Evolutionary conservation across 2,113 vertebrate species (phyloP), one percentile per base, ranked within the genome.

Genomic region (Argyrosomus japonicus): DNA sequence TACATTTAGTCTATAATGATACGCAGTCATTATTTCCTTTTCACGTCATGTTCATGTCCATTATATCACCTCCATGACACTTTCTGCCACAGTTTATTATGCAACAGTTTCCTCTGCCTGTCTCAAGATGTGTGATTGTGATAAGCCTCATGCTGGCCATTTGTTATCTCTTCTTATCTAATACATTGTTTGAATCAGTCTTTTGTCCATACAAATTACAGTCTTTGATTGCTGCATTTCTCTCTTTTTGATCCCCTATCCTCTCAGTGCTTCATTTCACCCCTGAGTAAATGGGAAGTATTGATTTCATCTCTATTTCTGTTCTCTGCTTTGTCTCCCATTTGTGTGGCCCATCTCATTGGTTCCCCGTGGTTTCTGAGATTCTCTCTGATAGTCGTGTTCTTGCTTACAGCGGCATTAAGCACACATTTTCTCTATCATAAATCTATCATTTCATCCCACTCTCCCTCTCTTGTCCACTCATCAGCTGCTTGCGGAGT

Each of bases 171-270:
- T 62, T 84, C 74, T 86, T 69, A 81, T 86, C 84, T 84, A 77
- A 88, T 94, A 88, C 36, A 76, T 77, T 69, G 78, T 76, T 91
- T 79, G 67, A 89, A 62, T 84, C 77, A 61, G 64, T 79, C 87
- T 85, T 93, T 94, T 93, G 88, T 92, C 84, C 83, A 70, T 72
- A 67, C 79, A 89, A 90, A 94, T 91, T 76, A 91, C 80, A 50
- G 78, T 74, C 87, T 91, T 86, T 79, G 85, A 92, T 93, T 87
- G 77, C 73, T 54, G 72, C 80, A 68, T 77, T 79, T 88, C 58
- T 87, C 19, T 79, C 21, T 56, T 83, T 81, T 82, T 69, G 78
- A 85, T 83, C 81, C 87, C 76, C 81, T 65, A 70, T 68, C 75
- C 76, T 51, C 23, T 58, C 81, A 48, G 69, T 43, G 64, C 82